Evolutionary conservation across 1,140 invertebrate genomes (phyloP).

Genomic region (Diorhabda sublineata): DNA sequence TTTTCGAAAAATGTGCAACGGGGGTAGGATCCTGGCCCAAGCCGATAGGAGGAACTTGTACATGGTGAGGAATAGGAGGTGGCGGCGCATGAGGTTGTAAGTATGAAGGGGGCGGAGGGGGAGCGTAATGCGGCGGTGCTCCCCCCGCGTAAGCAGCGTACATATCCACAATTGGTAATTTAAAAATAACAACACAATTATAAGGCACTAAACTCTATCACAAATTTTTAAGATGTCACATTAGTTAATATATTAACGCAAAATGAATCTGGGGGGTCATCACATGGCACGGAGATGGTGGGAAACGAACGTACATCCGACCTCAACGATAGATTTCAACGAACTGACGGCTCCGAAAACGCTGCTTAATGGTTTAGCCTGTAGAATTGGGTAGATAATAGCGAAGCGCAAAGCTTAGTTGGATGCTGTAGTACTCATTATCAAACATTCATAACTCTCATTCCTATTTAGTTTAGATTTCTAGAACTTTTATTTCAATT

Average conservation of each 20-base stretch:
- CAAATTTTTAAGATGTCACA: conserved; percentile 1
- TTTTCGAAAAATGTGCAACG: conserved; percentile 51
- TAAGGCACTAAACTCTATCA: conserved; percentile 12
- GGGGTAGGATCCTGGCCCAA: conserved; percentile 45
- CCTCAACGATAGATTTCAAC: conserved; percentile 1
- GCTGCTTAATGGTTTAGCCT: neutral
- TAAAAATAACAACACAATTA: conserved; percentile 1
- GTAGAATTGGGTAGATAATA: neutral
- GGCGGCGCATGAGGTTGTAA: conserved; percentile 49
- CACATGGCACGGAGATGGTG: neutral
- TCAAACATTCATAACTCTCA: no score
- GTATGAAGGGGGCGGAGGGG: conserved; percentile 51
- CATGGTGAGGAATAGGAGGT: conserved; percentile 45
- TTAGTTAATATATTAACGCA: neutral
- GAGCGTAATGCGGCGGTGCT: conserved; percentile 53
- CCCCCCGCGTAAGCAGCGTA: conserved; percentile 53
- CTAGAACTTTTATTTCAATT: no score
- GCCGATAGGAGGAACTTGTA: conserved; percentile 40
- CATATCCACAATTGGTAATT: conserved; percentile 37
- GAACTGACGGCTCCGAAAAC: conserved; percentile 10
- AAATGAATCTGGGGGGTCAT: neutral
- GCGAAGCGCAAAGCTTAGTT: neutral
- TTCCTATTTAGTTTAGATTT: no score
- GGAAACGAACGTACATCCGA: neutral
- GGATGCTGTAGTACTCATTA: neutral